A percentile compares a stretch with the other conserved stretches of the same genome.
Evolutionary conservation across 1,140 invertebrate genomes (phyloP).

Genomic region (Nymphalis io): DNA sequence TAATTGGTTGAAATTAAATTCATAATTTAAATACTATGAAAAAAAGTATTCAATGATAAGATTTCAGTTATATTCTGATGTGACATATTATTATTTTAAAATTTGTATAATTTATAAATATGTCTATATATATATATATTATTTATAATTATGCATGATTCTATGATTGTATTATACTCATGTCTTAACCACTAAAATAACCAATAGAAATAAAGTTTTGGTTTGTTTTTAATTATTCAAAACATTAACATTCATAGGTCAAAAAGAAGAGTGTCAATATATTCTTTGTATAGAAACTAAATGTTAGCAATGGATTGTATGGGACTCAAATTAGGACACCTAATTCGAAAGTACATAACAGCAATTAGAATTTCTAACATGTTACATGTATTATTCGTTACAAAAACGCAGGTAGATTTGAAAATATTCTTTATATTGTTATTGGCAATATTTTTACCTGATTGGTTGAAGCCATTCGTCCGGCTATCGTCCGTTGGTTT

Average conservation of each 20-base stretch:
- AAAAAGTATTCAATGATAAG: too few species aligned
- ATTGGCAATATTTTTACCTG: constrained; percentile 42
- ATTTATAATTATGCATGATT: too few species aligned
- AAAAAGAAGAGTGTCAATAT: neutral
- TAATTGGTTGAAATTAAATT: too few species aligned
- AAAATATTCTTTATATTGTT: constrained; percentile 12
- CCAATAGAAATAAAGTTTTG: neutral
- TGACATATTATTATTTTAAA: too few species aligned
- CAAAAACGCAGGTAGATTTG: constrained; percentile 25
- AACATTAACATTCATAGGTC: constrained; percentile 16
- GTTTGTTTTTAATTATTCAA: constrained; percentile 26
- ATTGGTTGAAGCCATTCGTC: constrained; percentile 51
- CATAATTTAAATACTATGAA: too few species aligned
- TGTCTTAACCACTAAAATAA: neutral
- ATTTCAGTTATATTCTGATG: too few species aligned
- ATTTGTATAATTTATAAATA: too few species aligned
- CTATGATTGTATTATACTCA: too few species aligned
- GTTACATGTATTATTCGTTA: constrained; percentile 12
- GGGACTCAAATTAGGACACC: constrained; percentile 28
- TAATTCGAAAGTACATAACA: constrained; percentile 29
- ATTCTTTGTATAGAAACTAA: constrained; percentile 12
- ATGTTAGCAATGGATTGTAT: constrained; percentile 8
- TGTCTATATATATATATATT: too few species aligned
- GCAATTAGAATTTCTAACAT: constrained; percentile 20
- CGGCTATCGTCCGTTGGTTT: constrained; percentile 68